These are phyloP conservation scores for Tretioscincus oriximinensis DNA, from an alignment of 2,113 vertebrate genomes.

Conservation along the genomic window DNA sequence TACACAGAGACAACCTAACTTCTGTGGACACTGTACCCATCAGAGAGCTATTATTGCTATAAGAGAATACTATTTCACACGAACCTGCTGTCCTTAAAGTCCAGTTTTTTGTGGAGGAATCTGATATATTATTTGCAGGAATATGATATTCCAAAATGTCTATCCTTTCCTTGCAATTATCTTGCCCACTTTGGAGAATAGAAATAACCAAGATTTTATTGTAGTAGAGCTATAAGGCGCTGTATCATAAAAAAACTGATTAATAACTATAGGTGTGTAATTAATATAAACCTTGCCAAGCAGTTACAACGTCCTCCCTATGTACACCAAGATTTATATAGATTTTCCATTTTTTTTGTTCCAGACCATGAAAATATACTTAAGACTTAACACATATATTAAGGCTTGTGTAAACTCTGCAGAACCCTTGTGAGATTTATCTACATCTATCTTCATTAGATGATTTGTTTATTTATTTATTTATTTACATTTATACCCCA, in stretches of 20 bases:
- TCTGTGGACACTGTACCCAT: not conserved
- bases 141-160: not conserved
- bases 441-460: no score
- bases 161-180: not conserved
- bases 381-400: no score
- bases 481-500: no score
- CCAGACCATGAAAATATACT: no score
- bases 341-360: no score
- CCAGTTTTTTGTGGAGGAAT: not conserved
- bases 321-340: not conserved
- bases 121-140: not conserved
- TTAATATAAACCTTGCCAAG: not conserved
- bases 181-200: not conserved
- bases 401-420: no score
- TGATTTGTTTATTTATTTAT: no score
- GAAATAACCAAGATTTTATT: no score
- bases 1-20: not conserved
- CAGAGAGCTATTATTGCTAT: not conserved
- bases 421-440: no score
- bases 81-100: not conserved
- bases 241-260: not conserved
- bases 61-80: not conserved
- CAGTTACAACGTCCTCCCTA: accelerated
- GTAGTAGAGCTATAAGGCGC: no score
- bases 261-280: not conserved